Conservation (phyloP, 2,797 vertebrate species). For the Sorex maritimensis region DNA sequence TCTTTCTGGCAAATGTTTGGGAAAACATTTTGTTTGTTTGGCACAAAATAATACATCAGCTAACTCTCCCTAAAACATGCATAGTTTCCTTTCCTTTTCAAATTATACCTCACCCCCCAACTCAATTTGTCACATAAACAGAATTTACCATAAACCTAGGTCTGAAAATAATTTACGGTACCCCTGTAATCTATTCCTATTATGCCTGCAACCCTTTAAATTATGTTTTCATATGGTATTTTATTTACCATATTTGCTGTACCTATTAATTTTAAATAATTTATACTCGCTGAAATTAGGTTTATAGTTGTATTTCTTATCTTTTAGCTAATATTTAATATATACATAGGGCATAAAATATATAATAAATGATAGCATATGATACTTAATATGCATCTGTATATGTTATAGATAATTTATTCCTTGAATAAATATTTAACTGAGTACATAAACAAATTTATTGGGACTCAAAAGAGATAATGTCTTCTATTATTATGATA, state of each 20-base stretch:
- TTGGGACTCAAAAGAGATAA: background rate
- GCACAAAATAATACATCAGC: background rate
- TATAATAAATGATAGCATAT: background rate
- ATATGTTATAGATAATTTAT: background rate
- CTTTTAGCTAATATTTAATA: background rate
- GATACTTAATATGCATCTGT: too few relatives aligned
- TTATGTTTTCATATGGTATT: background rate
- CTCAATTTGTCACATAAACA: background rate
- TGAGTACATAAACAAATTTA: background rate
- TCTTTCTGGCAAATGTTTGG: background rate
- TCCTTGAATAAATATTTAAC: background rate
- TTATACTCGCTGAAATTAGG: background rate
- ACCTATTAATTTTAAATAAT: background rate
- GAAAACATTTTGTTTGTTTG: background rate
- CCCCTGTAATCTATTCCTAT: background rate
- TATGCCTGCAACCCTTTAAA: background rate
- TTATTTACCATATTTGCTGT: background rate
- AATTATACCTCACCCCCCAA: background rate
- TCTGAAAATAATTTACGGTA: background rate
- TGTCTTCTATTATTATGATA: background rate
- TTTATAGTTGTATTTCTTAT: background rate
- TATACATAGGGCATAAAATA: too few relatives aligned
- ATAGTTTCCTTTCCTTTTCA: background rate
- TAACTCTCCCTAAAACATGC: background rate
- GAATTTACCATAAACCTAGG: background rate